Percentiles rank a stretch among this genome's conserved stretches.
Conservation (phyloP, 2,797 vertebrate species). For the Parauchenoglanis punctatus region DNA sequence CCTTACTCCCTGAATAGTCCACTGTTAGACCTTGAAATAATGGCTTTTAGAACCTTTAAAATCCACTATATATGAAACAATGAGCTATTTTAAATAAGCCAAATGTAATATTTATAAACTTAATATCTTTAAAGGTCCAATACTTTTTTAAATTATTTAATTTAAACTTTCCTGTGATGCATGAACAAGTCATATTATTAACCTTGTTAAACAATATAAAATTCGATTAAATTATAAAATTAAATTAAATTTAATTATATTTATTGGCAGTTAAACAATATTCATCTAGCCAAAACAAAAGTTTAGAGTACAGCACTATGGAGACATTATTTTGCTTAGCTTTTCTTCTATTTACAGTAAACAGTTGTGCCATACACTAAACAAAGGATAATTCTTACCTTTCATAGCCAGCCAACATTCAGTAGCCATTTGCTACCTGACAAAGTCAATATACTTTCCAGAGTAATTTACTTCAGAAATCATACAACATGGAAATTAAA, state of each 20-base stretch:
- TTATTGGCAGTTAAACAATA: not conserved
- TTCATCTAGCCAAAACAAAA: not conserved
- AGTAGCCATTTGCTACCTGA: not conserved
- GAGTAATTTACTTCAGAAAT: not conserved
- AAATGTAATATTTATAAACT: not conserved
- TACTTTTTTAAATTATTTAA: not conserved
- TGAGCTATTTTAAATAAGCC: not conserved
- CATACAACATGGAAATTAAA: not conserved
- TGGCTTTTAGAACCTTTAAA: not conserved
- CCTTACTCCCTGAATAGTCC: not conserved
- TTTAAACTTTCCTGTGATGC: not conserved
- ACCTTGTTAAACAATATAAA: not conserved
- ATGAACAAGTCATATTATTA: not conserved
- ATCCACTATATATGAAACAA: not conserved
- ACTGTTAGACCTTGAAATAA: slow-evolving; percentile 1
- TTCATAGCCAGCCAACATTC: not conserved
- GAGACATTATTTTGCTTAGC: not conserved
- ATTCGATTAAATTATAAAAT: no score
- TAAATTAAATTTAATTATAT: no score
- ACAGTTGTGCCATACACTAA: not conserved
- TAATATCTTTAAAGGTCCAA: not conserved
- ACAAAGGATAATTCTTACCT: not conserved
- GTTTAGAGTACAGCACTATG: not conserved
- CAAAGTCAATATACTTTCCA: not conserved
- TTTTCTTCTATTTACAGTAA: not conserved